These are phyloP conservation scores for Chauna torquata DNA, from an alignment of 2,113 vertebrate genomes.

Conservation along the genomic window DNA sequence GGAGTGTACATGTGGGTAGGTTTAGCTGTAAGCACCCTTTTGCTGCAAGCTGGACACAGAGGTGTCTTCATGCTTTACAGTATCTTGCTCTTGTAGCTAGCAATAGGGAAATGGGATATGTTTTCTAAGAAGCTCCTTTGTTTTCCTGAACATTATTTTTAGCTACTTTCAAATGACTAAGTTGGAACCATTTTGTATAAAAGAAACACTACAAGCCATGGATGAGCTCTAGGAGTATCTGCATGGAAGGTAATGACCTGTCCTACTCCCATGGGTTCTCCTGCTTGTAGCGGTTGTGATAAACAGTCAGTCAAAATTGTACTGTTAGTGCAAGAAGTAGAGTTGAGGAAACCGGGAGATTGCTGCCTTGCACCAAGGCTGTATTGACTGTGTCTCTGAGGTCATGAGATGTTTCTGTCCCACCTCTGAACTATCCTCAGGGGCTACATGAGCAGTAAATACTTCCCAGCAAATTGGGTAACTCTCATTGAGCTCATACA, in stretches of 20 bases:
- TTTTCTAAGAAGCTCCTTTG: background rate
- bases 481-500: background rate
- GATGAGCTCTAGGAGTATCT: background rate
- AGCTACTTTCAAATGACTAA: background rate
- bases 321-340: background rate
- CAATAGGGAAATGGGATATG: background rate
- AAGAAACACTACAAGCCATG: background rate
- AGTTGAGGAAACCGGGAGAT: background rate
- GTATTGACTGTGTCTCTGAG: background rate
- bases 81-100: background rate
- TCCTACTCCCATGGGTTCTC: background rate
- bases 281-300: background rate
- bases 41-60: background rate
- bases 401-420: background rate
- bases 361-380: background rate
- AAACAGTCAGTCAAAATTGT: background rate
- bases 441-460: background rate
- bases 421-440: background rate
- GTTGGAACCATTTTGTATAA: background rate
- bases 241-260: background rate
- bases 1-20: accelerated
- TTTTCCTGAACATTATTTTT: background rate
- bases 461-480: background rate
- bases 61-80: background rate
- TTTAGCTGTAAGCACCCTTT: background rate